Evolutionary conservation across 2,888 invertebrate species (phyloP).

Genomic region (Luperina testacea): DNA sequence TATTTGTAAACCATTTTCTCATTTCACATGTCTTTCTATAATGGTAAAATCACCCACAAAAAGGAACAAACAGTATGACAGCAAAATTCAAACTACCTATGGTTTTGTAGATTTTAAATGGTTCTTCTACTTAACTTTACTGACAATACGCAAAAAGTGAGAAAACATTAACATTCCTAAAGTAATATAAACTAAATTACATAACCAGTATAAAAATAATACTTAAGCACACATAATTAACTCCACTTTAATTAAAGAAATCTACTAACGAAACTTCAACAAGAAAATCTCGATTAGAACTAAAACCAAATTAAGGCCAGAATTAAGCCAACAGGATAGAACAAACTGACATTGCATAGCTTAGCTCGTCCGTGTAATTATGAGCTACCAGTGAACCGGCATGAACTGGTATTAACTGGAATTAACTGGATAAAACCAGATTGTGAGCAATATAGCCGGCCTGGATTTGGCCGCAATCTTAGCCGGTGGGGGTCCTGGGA

Average conservation of each 20-base stretch:
- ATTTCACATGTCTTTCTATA: background rate
- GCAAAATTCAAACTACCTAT: background rate
- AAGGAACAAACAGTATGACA: background rate
- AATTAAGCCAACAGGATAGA: slow-evolving; percentile 51
- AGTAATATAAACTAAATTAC: background rate
- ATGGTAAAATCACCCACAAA: background rate
- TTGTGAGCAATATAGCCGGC: slow-evolving; percentile 75
- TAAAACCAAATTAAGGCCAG: slow-evolving; percentile 49
- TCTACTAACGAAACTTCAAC: slow-evolving; percentile 30
- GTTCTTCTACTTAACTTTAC: background rate
- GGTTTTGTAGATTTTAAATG: background rate
- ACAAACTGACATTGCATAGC: slow-evolving; percentile 58
- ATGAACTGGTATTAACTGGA: slow-evolving; percentile 71
- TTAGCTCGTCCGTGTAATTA: slow-evolving; percentile 66
- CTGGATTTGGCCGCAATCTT: slow-evolving; percentile 74
- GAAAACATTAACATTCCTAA: background rate
- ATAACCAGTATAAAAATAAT: background rate
- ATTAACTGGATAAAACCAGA: slow-evolving; percentile 75
- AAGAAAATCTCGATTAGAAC: slow-evolving; percentile 42
- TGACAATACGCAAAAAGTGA: background rate
- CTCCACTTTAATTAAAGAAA: slow-evolving; percentile 33
- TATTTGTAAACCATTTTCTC: background rate
- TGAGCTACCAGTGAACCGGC: slow-evolving; percentile 67
- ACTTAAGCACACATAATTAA: background rate
- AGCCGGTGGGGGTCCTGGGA: slow-evolving; percentile 51